Evolutionary conservation across 2,888 invertebrate species (phyloP).

Genomic region (Ornithoptera alexandrae): DNA sequence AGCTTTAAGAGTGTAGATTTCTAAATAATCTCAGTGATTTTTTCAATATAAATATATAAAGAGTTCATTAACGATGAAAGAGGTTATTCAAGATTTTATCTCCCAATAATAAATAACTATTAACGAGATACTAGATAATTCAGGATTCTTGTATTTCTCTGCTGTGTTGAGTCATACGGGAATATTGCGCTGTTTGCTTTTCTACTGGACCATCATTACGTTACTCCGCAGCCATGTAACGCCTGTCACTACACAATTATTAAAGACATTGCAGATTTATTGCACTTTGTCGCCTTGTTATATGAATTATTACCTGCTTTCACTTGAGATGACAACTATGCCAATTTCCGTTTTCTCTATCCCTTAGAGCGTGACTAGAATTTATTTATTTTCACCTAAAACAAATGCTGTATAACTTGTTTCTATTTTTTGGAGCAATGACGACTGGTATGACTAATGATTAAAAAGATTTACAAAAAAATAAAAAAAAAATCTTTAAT

Average conservation of each 20-base stretch:
- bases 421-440: neutral
- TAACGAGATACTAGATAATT: too few relatives aligned
- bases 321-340: slow-evolving; percentile 39
- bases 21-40: too few relatives aligned
- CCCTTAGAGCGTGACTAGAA: slow-evolving; percentile 59
- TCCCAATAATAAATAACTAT: too few relatives aligned
- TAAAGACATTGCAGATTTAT: slow-evolving; percentile 19
- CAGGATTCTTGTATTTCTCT: too few relatives aligned
- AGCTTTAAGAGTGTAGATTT: too few relatives aligned
- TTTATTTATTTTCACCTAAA: slow-evolving; percentile 20
- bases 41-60: too few relatives aligned
- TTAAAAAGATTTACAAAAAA: too few relatives aligned
- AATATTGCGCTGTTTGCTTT: neutral
- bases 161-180: too few relatives aligned
- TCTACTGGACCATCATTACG: neutral
- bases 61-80: too few relatives aligned
- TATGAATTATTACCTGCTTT: slow-evolving; percentile 29
- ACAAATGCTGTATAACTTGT: neutral
- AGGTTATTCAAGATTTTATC: too few relatives aligned
- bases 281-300: slow-evolving; percentile 12
- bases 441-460: too few relatives aligned
- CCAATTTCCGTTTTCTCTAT: slow-evolving; percentile 63
- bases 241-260: slow-evolving; percentile 4
- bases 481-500: too few relatives aligned
- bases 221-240: neutral